A percentile compares a stretch with the other conserved stretches of the same genome.
phyloP scores from a whole-genome alignment of 2,888 invertebrate genomes.

The Keiferia lycopersicella region DNA sequence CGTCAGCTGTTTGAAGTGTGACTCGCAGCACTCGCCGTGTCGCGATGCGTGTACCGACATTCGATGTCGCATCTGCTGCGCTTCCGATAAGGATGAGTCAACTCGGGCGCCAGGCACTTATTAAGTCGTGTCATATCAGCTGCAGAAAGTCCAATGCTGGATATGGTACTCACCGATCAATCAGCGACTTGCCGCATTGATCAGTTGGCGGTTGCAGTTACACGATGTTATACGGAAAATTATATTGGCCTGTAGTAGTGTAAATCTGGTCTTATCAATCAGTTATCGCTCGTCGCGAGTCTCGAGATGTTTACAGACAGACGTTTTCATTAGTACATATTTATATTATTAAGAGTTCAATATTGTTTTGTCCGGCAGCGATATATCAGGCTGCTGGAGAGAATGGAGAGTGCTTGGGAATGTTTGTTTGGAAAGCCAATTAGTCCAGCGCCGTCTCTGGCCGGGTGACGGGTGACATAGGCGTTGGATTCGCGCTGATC shows the following conservation, averaged over 20 bases:
- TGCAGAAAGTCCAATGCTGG: background rate
- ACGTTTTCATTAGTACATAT: background rate
- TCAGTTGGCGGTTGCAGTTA: no score
- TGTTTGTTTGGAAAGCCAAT: background rate
- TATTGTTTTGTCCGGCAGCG: background rate
- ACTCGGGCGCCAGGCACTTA: conserved; percentile 17
- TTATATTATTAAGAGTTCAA: background rate
- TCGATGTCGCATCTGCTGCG: conserved; percentile 68
- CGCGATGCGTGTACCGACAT: conserved; percentile 41
- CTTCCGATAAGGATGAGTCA: conserved; percentile 77
- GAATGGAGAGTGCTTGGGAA: background rate
- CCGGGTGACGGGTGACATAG: conserved; percentile 10
- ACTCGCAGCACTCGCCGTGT: conserved; percentile 45
- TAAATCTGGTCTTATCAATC: no score
- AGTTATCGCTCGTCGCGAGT: no score
- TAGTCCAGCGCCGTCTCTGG: conserved; percentile 13
- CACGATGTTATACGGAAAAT: no score
- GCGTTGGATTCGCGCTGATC: conserved; percentile 45
- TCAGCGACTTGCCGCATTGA: no score
- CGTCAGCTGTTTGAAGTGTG: conserved; percentile 54
- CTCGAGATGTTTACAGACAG: no score
- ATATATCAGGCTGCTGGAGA: no score
- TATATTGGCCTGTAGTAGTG: no score
- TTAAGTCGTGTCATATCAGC: conserved; percentile 2
- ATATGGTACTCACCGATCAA: background rate